Conservation (phyloP, 2,888 invertebrate species). For the Ametastegia equiseti region DNA sequence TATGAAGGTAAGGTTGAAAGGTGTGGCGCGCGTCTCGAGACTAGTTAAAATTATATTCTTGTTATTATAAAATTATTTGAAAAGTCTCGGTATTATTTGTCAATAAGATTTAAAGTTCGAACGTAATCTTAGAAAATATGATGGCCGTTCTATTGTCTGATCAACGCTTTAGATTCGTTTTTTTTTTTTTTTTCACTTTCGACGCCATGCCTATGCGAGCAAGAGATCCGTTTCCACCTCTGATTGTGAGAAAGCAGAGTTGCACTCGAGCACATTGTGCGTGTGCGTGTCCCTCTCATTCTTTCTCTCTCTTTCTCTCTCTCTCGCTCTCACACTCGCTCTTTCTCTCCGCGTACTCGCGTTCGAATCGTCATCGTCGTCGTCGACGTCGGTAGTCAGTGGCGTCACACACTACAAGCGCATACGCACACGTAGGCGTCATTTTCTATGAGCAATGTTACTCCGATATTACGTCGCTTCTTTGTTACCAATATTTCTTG, state of each 20-base stretch:
- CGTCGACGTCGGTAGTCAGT: constrained; percentile 51
- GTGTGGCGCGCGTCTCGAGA: background rate
- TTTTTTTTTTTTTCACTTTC: constrained; percentile 46
- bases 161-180: constrained; percentile 8
- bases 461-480: constrained; percentile 50
- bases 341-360: constrained; percentile 40
- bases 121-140: background rate
- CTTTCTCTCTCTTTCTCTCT: background rate
- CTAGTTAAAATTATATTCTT: background rate
- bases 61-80: background rate
- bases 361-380: constrained; percentile 53
- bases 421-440: constrained; percentile 31
- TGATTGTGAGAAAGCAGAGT: constrained; percentile 44
- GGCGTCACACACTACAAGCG: constrained; percentile 40
- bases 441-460: constrained; percentile 36
- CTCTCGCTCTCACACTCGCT: background rate
- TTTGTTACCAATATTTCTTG: constrained; percentile 43
- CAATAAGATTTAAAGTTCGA: background rate
- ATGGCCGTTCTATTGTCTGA: constrained; percentile 27
- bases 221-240: constrained; percentile 42
- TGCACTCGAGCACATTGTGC: constrained; percentile 48
- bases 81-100: background rate
- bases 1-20: background rate
- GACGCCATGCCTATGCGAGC: constrained; percentile 44
- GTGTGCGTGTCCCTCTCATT: constrained; percentile 2